phyloP scores from a whole-genome alignment of 1,140 invertebrate species.

The Ceratitis capitata region DNA sequence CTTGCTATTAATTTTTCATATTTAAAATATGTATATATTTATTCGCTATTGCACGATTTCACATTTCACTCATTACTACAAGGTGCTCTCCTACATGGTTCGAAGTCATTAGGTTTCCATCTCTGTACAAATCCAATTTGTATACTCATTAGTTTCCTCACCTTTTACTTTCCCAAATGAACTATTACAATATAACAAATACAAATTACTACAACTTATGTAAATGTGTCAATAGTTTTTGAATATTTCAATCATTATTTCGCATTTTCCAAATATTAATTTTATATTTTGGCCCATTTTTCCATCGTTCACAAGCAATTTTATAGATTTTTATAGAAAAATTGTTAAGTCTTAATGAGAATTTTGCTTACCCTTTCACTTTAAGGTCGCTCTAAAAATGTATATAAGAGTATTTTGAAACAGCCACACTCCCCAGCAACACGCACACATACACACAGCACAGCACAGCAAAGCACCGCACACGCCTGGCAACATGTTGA shows the following conservation, averaged over 20 bases:
- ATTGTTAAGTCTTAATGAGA: not conserved
- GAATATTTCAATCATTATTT: not conserved
- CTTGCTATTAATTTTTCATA: not conserved
- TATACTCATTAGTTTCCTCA: too few species aligned
- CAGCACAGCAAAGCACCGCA: constrained; percentile 14
- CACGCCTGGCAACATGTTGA: not conserved
- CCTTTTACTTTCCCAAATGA: too few species aligned
- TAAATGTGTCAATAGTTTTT: not conserved
- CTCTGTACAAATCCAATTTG: not conserved
- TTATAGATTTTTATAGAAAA: not conserved
- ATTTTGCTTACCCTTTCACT: not conserved
- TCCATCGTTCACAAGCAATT: not conserved
- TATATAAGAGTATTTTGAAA: constrained; percentile 32
- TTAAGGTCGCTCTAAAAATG: constrained; percentile 21
- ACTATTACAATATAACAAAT: too few species aligned
- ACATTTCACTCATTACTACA: not conserved
- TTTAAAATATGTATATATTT: not conserved
- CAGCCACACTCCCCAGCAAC: constrained; percentile 32
- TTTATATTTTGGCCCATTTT: not conserved
- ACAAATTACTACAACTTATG: not conserved
- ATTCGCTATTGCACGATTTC: not conserved
- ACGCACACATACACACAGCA: constrained; percentile 22
- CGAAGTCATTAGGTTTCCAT: not conserved
- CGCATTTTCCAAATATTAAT: not conserved
- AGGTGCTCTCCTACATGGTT: not conserved